Evolutionary conservation across 2,797 vertebrate species (phyloP), one percentile per base, ranked within the genome.

Genomic region (Spinibarbus caldwelli): DNA sequence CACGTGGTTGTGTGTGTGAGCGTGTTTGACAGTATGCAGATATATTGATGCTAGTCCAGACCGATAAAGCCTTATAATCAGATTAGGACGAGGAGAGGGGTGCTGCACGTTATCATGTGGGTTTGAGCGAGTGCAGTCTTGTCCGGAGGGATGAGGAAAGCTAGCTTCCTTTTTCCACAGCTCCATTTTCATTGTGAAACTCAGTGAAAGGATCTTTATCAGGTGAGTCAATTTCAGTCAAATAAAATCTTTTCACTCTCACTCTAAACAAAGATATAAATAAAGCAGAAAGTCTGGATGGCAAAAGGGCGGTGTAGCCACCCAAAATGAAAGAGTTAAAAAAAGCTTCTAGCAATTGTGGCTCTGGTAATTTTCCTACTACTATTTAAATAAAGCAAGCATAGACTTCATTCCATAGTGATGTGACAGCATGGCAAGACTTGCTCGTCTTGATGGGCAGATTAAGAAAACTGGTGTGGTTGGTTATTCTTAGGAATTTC

Each of bases 31-130:
- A 90, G 90, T 91, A 84, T 91, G 89, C 91, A 89, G 89, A 93
- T 91, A 90, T 94, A 94, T 92, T 91, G 89, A 92, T 92, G 91
- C 84, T 90, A 89, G 80, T 89, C 90, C 90, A 90, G 91, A 92
- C 91, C 90, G 91, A 92, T 93, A 93, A 94, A 92, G 91, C 91
- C 83, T 23, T 0, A 80, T 94, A 94, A 95, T 94, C 91, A 92
- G 94, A 94, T 95, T 94, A 95, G 90, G 86, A 89, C 87, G 86
- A 85, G 85, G 86, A 92, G 76, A 88, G 88, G 88, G 83, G 79
- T 82, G 78, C 66, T 68, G 45, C 80, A 47, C 45, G 54, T 57
- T 72, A 26, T 57, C 36, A 47, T 68, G 45, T 71, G 66, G 72
- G 83, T 78, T 68, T 66, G 64, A 71, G 81, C 76, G 66, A 85